phyloP scores from a whole-genome alignment of 1,140 invertebrate species.

The Saxidomus purpurata region DNA sequence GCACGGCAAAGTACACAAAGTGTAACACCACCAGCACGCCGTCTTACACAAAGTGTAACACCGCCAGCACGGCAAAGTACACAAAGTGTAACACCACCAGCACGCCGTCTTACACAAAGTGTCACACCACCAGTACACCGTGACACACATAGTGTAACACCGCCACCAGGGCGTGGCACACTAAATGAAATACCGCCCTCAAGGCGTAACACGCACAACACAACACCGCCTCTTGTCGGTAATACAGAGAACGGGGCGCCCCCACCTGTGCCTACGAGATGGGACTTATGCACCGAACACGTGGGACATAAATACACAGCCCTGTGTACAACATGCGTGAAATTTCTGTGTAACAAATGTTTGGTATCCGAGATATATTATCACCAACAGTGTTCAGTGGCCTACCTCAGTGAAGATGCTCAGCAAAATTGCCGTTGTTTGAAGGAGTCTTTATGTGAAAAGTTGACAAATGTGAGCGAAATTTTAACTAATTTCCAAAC shows the following conservation, averaged over 20 bases:
- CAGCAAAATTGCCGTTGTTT: background rate
- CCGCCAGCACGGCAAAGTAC: background rate
- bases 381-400: constrained; percentile 37
- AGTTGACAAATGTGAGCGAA: background rate
- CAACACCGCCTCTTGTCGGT: background rate
- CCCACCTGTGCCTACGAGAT: constrained; percentile 44
- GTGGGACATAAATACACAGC: constrained; percentile 5
- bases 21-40: no score
- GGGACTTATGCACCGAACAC: constrained; percentile 14
- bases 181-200: background rate
- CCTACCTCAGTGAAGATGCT: background rate
- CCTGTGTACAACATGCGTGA: constrained; percentile 41
- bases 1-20: no score
- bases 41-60: background rate
- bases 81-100: background rate
- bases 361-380: background rate
- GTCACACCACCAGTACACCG: background rate
- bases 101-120: background rate
- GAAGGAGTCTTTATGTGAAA: background rate
- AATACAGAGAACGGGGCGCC: background rate
- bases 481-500: constrained; percentile 20
- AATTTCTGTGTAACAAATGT: constrained; percentile 34
- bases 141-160: background rate
- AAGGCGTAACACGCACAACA: background rate
- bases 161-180: background rate